phyloP scores from a whole-genome alignment of 37 sponge, comb jelly and placozoan species.

The Eunapius fragilis region DNA sequence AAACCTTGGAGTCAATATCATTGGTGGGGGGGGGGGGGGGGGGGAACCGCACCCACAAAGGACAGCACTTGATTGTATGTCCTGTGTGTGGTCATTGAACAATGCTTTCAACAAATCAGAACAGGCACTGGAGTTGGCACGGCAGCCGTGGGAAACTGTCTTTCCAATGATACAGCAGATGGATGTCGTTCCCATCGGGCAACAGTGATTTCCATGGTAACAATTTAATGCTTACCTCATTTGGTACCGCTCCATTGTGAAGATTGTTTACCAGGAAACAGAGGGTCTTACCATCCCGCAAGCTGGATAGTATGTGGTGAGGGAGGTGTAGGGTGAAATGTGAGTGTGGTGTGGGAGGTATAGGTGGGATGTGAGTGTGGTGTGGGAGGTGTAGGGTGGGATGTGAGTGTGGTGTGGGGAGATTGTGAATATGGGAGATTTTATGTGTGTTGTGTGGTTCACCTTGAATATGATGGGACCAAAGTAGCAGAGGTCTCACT shows the following conservation, averaged over 20 bases:
- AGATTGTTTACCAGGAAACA: slow-evolving; percentile 54
- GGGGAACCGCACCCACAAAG: not conserved
- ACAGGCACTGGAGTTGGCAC: not conserved
- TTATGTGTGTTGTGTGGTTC: not conserved
- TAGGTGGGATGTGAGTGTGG: not conserved
- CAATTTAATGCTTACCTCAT: not conserved
- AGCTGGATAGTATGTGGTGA: slow-evolving; percentile 27
- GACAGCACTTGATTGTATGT: not conserved
- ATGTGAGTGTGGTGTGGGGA: not conserved
- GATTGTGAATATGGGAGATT: not conserved
- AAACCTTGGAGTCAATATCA: not conserved
- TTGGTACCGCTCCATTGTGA: slow-evolving; percentile 21
- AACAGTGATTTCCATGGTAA: not conserved
- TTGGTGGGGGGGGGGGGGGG: not conserved
- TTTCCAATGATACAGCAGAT: not conserved
- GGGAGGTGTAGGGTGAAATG: too few species aligned
- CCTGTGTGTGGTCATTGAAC: not conserved
- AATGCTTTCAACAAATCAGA: not conserved
- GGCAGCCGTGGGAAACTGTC: not conserved
- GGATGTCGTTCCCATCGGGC: not conserved
- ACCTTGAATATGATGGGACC: not conserved
- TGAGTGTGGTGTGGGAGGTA: too few species aligned
- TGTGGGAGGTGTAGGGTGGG: not conserved
- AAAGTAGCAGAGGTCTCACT: not conserved
- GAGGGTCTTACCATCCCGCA: slow-evolving; percentile 70